Percentiles rank a stretch among this genome's conserved stretches.
These are phyloP conservation scores for Oenanthe melanoleuca DNA, from an alignment of 2,113 vertebrate genomes.

Conservation along the genomic window DNA sequence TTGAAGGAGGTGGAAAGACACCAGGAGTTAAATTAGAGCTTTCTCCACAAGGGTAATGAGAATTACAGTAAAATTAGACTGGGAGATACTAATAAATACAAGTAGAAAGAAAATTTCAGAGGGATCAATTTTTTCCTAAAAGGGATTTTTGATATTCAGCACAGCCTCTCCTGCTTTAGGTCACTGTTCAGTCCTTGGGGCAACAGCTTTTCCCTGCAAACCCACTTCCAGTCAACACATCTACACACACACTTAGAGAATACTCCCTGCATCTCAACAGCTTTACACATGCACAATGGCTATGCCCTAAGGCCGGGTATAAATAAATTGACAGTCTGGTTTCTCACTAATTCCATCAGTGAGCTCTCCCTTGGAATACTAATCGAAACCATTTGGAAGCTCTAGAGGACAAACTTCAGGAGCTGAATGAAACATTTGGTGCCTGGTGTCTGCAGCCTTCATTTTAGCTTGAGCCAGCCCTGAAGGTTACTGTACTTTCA, in stretches of 20 bases:
- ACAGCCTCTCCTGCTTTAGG: background rate
- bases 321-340: conserved; percentile 69
- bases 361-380: conserved; percentile 40
- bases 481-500: conserved; percentile 8
- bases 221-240: conserved; percentile 3
- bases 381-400: conserved; percentile 22
- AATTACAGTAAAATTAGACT: background rate
- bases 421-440: background rate
- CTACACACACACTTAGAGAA: background rate
- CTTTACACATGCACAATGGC: conserved; percentile 38
- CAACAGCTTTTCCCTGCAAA: conserved; percentile 37
- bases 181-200: background rate
- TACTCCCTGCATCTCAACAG: conserved; percentile 35
- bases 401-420: background rate
- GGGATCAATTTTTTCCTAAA: background rate
- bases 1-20: background rate
- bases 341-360: conserved; percentile 60
- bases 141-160: background rate
- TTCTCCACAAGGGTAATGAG: background rate
- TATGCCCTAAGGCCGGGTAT: conserved; percentile 61
- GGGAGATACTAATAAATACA: background rate
- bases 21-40: conserved; percentile 23
- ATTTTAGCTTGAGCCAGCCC: conserved; percentile 4
- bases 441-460: background rate
- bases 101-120: background rate